Evolutionary conservation across 2,797 vertebrate genomes (phyloP), one percentile per base, ranked within the genome.

Genomic region (Ctenosaura bakeri): DNA sequence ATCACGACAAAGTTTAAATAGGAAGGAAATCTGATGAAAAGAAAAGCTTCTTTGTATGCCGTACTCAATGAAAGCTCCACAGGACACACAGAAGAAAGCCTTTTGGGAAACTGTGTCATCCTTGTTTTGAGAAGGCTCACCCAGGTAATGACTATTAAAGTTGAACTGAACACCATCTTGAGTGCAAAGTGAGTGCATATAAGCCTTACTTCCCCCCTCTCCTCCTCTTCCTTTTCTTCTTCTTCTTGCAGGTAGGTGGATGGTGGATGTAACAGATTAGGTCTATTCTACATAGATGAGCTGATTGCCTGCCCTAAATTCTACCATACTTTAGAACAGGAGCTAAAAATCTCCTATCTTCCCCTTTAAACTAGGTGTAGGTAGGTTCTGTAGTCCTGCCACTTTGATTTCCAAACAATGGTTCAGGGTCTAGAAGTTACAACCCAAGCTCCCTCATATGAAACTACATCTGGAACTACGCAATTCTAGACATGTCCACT

Each of bases 1-100:
- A 38, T 80, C 12, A 0, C 0, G 0, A 46, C 62, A 81, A 89
- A 1, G 20, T 83, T 77, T 66, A 52, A 83, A 24, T 50, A 73
- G 35, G 26, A 82, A 80, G 35, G 9, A 14, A 54, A 18, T 16
- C 50, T 88, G 9, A 32, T 26, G 59, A 64, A 52, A 66, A n/a
- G 29, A 0, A 0, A 0, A 1, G 32, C n/a, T 0, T 6, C 82
- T 74, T 91, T 84, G 79, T 22, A 56, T 73, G 71, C 20, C 6
- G 8, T 0, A 0, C 85, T 78, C 62, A 22, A 42, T 35, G 26
- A 79, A 79, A 22, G 6, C 38, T 71, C 77, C 77, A 81, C 38
- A 73, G 50, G 35, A n/a, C 64, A 50, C 54, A 46, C 4, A 20
- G 29, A 62, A 13, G 56, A 66, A 66, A 35, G 46, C 10, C 66